Base-by-base conservation (phyloP, 1,140 invertebrate genomes). In the Bombus impatiens region DNA sequence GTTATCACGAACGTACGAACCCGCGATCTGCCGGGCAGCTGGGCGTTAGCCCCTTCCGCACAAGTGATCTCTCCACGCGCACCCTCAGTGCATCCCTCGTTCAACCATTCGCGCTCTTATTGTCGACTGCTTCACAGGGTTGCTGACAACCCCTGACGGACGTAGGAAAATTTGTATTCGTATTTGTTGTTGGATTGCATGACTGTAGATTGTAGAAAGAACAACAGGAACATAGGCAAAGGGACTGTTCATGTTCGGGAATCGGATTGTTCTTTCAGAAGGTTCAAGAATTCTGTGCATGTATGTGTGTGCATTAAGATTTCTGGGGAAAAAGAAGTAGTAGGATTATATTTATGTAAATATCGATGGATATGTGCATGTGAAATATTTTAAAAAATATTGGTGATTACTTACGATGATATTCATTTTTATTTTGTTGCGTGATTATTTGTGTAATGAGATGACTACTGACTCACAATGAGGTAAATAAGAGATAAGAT, bases 1-100 rank as follows among this genome's bases (percentile, higher is more conserved):
- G 78, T 87, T 87, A 62, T 74, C 82, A 75, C 88, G 88, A 77
- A 86, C 87, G 82, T 87, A 82, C 65, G 70, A 65, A 3, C 96
- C 96, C 2, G 97, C 97, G 97, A 72, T 86, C 82, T 84, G 89
- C 85, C 80, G 89, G 86, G 91, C 85, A 90, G 92, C 91, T 94
- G 93, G 93, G 94, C 94, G 94, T 94, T 91, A 94, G 94, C 92
- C 91, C 89, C 90, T 87, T 89, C 83, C 82, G 80, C 86, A 86
- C 88, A 86, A 85, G 88, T 87, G 82, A 89, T 92, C 87, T 87
- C 88, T 85, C 85, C 86, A 80, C 87, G 93, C 93, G 92, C 91
- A 92, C 92, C 90, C 92, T 91, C 92, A 79, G 88, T 90, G 82
- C 92, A 88, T 87, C 85, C 87, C 71, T 68, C 74, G 37, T 53